Evolutionary conservation across 2,797 vertebrate species (phyloP).

Genomic region (Clarias laeviceps): DNA sequence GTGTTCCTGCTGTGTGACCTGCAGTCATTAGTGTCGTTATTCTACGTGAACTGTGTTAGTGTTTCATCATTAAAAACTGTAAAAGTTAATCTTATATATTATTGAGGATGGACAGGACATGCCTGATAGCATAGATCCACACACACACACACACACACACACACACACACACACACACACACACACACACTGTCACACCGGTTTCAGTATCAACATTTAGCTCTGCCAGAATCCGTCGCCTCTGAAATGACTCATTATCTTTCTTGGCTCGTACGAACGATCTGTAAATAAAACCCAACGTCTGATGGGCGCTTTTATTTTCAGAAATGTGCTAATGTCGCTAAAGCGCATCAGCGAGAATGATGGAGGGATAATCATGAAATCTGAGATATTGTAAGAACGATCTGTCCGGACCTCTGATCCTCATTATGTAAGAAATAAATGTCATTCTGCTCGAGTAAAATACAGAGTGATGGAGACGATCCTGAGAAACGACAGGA

Average conservation of each 20-base stretch:
- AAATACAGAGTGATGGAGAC: background rate
- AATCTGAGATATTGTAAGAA: background rate
- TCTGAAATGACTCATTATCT: conserved; percentile 41
- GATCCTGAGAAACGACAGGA: too few relatives aligned
- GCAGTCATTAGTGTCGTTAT: conserved; percentile 9
- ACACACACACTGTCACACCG: conserved; percentile 15
- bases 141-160: conserved; percentile 20
- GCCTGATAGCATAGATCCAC: background rate
- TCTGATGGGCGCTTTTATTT: conserved; percentile 14
- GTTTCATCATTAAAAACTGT: conserved; percentile 39
- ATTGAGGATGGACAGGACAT: background rate
- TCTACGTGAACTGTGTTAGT: conserved; percentile 12
- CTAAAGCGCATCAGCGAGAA: background rate
- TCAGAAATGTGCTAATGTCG: conserved; percentile 10
- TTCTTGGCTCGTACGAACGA: conserved; percentile 2
- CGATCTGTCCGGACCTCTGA: conserved; percentile 54
- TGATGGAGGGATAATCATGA: background rate
- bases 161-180: conserved; percentile 26
- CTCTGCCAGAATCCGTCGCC: conserved; percentile 24
- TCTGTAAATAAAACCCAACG: conserved; percentile 25
- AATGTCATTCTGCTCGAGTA: background rate
- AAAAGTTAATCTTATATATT: background rate
- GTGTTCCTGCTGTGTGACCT: background rate
- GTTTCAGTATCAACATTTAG: conserved; percentile 23
- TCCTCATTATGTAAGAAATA: background rate